A percentile compares a stretch with the other conserved stretches of the same genome.
phyloP scores from a whole-genome alignment of 53 echinoderm and acorn worm genomes.

The Stichopus horrens region DNA sequence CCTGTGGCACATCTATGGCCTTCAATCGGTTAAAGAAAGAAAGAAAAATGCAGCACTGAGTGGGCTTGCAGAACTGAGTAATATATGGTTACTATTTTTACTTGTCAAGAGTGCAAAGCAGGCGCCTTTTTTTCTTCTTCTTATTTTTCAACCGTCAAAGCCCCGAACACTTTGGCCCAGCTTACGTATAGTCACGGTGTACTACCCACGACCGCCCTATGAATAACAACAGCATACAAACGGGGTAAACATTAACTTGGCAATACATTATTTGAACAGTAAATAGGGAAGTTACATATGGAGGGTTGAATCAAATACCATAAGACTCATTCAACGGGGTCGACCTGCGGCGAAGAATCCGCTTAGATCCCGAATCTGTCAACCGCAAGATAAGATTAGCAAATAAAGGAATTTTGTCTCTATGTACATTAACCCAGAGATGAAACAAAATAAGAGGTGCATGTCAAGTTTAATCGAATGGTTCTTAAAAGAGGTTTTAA shows the following conservation, averaged over 20 bases:
- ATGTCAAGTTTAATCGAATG: conserved; percentile 34
- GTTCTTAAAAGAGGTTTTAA: background rate
- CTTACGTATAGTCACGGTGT: too few relatives aligned
- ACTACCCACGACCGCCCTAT: too few relatives aligned
- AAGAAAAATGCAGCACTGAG: too few relatives aligned
- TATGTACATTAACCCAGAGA: background rate
- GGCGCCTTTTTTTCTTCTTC: too few relatives aligned
- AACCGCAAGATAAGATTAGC: conserved; percentile 18
- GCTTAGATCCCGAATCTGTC: conserved; percentile 8
- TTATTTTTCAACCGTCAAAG: too few relatives aligned
- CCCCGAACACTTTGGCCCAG: too few relatives aligned
- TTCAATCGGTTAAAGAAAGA: too few relatives aligned
- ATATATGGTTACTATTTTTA: too few relatives aligned
- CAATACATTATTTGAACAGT: background rate
- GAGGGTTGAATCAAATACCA: background rate
- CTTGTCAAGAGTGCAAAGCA: too few relatives aligned
- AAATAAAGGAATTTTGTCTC: conserved; percentile 7
- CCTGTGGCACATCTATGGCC: too few relatives aligned
- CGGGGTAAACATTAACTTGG: conserved; percentile 34
- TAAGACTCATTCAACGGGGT: conserved; percentile 3
- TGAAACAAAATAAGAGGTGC: too few relatives aligned
- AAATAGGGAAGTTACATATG: background rate
- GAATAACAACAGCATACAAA: background rate
- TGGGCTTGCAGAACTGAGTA: too few relatives aligned
- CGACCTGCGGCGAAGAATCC: background rate